These are phyloP conservation scores for Chloroclysta siterata DNA, from an alignment of 2,888 invertebrate species.

Conservation along the genomic window DNA sequence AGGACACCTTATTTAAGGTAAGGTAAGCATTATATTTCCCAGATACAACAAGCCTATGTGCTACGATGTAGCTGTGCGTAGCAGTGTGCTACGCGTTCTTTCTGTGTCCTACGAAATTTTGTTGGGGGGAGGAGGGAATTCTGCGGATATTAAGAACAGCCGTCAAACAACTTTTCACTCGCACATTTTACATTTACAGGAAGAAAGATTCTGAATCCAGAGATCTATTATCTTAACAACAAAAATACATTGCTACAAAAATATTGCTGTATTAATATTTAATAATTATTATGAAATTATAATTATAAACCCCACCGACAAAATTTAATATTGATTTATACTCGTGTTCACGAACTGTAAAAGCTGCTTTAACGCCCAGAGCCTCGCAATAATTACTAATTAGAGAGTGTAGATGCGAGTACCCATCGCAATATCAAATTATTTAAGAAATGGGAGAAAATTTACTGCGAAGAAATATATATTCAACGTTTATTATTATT, in stretches of 20 bases:
- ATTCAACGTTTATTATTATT: constrained; percentile 31
- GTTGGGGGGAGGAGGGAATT: too few species aligned
- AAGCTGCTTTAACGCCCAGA: constrained; percentile 33
- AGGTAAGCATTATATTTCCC: too few species aligned
- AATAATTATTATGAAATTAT: neutral
- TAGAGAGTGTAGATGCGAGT: constrained; percentile 34
- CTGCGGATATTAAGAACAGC: too few species aligned
- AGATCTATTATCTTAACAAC: too few species aligned
- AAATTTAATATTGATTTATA: constrained; percentile 29
- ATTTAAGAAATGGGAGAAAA: constrained; percentile 36
- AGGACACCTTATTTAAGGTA: too few species aligned
- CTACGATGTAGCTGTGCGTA: constrained; percentile 5
- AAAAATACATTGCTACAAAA: too few species aligned
- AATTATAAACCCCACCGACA: constrained; percentile 4
- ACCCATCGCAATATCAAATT: constrained; percentile 47
- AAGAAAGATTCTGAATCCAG: too few species aligned
- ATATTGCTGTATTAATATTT: neutral
- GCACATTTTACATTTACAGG: too few species aligned
- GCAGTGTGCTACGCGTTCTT: constrained; percentile 7
- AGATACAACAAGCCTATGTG: neutral
- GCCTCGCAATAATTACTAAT: constrained; percentile 46
- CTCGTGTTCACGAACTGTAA: constrained; percentile 24
- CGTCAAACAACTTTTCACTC: too few species aligned
- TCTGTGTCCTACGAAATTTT: neutral
- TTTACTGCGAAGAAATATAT: constrained; percentile 30